Base-by-base conservation (phyloP, 2,797 vertebrate species). In the Lophura swinhoii region DNA sequence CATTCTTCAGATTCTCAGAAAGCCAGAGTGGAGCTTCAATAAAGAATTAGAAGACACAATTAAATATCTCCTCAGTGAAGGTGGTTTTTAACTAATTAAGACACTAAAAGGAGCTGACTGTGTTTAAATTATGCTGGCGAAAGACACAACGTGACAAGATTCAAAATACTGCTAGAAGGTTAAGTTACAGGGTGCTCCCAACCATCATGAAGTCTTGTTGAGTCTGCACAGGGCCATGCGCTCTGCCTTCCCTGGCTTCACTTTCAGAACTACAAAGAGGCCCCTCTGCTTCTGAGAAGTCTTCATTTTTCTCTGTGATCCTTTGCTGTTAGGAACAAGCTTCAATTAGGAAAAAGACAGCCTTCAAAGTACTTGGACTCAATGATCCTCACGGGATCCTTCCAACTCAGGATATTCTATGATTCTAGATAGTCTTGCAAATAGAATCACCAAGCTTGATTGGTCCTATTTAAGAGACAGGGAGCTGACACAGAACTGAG, bases 1-100 rank as follows among this genome's bases (percentile, higher is more conserved):
- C 76, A 78, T 89, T 89, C 76, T 89, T 59, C 49, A 66, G 51
- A 73, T 86, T 75, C 79, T 41, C 63, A 75, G 66, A 85, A 86
- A 69, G 69, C 63, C 76, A 70, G 41, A 79, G 71, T 37, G 46
- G 44, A 29, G 80, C 41, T 55, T 69, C 46, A 81, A 63, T 37
- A 41, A 69, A 35, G 56, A 33, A 75, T 76, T 73, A 75, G 43
- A 78, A 86, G 13, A 29, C 1, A 2, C 33, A 90, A 88, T 91
- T 90, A 94, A 92, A 63, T 67, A 33, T 55, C 39, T 86, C 21
- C 56, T 88, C 78, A 46, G 6, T 70, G 46, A 86, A 86, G 66
- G 70, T 86, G 73, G 71, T 81, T 93, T 91, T 87, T 67, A 78
- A 55, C 64, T 66, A 48, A 82, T 24, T 8, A 6, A 94, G 74